Evolutionary conservation across 2,888 invertebrate genomes (phyloP).

Genomic region (Acrobasis repandana): DNA sequence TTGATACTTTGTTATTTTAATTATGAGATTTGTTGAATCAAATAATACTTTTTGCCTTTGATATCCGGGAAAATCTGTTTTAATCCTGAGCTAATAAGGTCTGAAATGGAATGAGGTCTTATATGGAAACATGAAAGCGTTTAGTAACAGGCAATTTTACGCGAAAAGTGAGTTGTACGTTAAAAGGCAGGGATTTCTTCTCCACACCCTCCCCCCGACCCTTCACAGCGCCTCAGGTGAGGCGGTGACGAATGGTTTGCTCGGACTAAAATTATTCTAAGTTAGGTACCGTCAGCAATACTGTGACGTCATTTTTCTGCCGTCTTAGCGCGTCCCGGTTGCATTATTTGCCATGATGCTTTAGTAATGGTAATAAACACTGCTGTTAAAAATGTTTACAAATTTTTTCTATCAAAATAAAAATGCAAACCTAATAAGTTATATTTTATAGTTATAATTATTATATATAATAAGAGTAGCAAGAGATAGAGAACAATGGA

Average conservation of each 20-base stretch:
- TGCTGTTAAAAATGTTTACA: too few species aligned
- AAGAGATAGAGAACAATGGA: too few species aligned
- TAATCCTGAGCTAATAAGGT: neutral
- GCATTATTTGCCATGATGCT: too few species aligned
- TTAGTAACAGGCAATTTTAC: neutral
- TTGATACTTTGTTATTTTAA: neutral
- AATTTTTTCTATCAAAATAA: too few species aligned
- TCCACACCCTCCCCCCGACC: neutral
- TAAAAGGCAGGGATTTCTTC: neutral
- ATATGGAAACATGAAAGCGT: constrained; percentile 1
- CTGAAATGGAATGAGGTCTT: neutral
- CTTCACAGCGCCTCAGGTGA: neutral
- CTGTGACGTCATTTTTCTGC: too few species aligned
- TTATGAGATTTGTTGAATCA: constrained; percentile 2
- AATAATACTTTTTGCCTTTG: neutral
- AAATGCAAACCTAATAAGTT: too few species aligned
- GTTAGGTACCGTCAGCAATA: too few species aligned
- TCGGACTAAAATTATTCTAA: neutral
- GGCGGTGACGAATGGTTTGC: neutral
- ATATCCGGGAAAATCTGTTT: neutral
- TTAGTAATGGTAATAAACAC: too few species aligned
- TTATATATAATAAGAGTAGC: too few species aligned
- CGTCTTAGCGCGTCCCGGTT: too few species aligned
- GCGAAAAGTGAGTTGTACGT: neutral
- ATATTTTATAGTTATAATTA: too few species aligned